Evolutionary conservation across 2,888 invertebrate genomes (phyloP).

Genomic region (Hyppa rectilinea): DNA sequence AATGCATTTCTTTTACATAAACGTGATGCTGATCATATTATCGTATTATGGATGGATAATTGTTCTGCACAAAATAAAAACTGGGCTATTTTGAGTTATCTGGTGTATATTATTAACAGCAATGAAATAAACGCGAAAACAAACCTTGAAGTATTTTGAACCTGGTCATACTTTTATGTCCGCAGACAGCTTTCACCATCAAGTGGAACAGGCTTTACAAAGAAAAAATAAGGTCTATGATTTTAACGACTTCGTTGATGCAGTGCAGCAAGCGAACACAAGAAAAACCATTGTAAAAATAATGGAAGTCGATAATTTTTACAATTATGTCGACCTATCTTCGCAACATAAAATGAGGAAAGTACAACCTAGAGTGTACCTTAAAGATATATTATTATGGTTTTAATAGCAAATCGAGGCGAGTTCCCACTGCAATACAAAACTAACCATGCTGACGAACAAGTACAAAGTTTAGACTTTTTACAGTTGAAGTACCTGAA

Average conservation of each 20-base stretch:
- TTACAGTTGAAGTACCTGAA: constrained; percentile 8
- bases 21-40: too few species aligned
- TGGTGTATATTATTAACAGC: too few species aligned
- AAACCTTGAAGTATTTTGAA: too few species aligned
- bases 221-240: constrained; percentile 40
- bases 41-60: too few species aligned
- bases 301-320: too few species aligned
- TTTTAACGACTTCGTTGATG: constrained; percentile 39
- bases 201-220: constrained; percentile 41
- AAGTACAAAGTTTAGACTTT: constrained; percentile 10
- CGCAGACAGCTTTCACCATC: constrained; percentile 19
- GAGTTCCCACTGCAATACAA: constrained; percentile 8
- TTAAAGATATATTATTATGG: constrained; percentile 38
- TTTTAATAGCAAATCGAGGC: constrained; percentile 15
- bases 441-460: constrained; percentile 10
- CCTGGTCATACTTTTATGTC: too few species aligned
- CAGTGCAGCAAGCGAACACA: constrained; percentile 29
- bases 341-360: too few species aligned
- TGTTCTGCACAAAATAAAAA: too few species aligned
- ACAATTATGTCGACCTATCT: too few species aligned
- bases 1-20: too few species aligned
- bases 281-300: constrained; percentile 31
- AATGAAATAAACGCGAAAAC: too few species aligned
- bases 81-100: too few species aligned
- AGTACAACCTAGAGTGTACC: constrained; percentile 25